These are phyloP conservation scores for Macrophya annulata DNA, from an alignment of 2,888 invertebrate genomes.

Conservation along the genomic window DNA sequence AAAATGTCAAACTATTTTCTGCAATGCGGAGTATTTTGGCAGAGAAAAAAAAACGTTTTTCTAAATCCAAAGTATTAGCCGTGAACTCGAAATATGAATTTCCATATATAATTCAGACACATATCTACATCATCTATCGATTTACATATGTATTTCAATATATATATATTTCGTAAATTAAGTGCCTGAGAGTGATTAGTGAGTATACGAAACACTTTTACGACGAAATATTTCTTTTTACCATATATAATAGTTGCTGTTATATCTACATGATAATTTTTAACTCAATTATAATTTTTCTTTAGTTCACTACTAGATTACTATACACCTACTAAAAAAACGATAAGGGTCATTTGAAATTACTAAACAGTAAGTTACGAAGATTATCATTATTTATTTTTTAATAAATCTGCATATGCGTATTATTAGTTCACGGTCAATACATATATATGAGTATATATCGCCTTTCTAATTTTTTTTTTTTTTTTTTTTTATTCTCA, in stretches of 20 bases:
- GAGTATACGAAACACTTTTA: slow-evolving; percentile 45
- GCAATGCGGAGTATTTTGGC: slow-evolving; percentile 18
- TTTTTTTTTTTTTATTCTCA: neutral
- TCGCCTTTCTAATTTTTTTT: neutral
- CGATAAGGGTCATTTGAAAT: neutral
- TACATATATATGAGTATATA: slow-evolving; percentile 4
- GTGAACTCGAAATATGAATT: slow-evolving; percentile 35
- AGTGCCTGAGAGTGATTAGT: slow-evolving; percentile 48
- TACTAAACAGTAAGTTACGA: neutral
- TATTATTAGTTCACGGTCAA: slow-evolving; percentile 16
- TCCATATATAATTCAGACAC: slow-evolving; percentile 10
- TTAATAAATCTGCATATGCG: neutral
- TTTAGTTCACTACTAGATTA: neutral
- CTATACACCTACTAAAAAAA: neutral
- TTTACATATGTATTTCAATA: slow-evolving; percentile 22
- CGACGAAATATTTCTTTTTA: neutral
- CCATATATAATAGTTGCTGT: neutral
- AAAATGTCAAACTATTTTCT: neutral
- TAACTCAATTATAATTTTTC: neutral
- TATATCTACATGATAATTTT: neutral
- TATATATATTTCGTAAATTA: slow-evolving; percentile 45
- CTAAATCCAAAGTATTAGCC: neutral
- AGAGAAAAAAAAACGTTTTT: neutral
- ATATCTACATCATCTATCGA: slow-evolving; percentile 38
- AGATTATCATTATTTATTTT: neutral